These are phyloP conservation scores for Clinocottus analis DNA, from an alignment of 2,113 vertebrate genomes.

Conservation along the genomic window DNA sequence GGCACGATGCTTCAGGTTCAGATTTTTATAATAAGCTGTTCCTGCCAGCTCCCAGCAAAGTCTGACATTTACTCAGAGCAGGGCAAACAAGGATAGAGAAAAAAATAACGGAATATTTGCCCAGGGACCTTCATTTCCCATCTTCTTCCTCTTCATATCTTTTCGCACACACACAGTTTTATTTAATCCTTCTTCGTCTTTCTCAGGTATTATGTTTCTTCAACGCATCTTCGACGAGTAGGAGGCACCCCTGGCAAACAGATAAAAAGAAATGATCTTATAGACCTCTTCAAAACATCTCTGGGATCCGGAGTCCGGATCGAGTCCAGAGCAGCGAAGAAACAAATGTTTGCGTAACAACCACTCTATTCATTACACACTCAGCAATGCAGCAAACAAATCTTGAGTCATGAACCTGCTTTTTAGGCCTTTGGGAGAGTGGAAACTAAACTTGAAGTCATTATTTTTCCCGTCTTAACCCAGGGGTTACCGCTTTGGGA, in stretches of 20 bases:
- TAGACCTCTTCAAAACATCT: slow-evolving; percentile 46
- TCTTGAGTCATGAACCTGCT: slow-evolving; percentile 28
- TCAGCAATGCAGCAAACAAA: slow-evolving; percentile 30
- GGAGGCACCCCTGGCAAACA: slow-evolving; percentile 36
- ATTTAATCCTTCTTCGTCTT: slow-evolving; percentile 27
- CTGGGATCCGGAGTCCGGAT: slow-evolving; percentile 33
- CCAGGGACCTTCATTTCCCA: slow-evolving; percentile 44
- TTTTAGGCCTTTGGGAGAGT: slow-evolving; percentile 26
- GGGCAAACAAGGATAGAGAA: slow-evolving; percentile 54
- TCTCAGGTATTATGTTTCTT: slow-evolving; percentile 52
- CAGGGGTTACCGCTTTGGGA: slow-evolving; percentile 35
- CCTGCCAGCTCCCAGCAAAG: slow-evolving; percentile 48
- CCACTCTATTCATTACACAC: slow-evolving; percentile 45
- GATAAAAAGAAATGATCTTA: slow-evolving; percentile 55
- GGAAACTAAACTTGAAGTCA: slow-evolving; percentile 49
- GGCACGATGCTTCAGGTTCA: slow-evolving; percentile 51
- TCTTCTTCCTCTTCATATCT: slow-evolving; percentile 38
- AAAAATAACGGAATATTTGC: slow-evolving; percentile 57
- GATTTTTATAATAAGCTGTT: slow-evolving; percentile 67
- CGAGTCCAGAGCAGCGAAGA: slow-evolving; percentile 23
- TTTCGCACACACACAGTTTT: neutral
- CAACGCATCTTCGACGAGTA: slow-evolving; percentile 9
- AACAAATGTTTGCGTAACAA: slow-evolving; percentile 47
- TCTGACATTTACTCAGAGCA: slow-evolving; percentile 66
- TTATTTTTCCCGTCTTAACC: slow-evolving; percentile 45